Evolutionary conservation across 1,140 invertebrate genomes (phyloP).

Genomic region (Drosophila aff.): DNA sequence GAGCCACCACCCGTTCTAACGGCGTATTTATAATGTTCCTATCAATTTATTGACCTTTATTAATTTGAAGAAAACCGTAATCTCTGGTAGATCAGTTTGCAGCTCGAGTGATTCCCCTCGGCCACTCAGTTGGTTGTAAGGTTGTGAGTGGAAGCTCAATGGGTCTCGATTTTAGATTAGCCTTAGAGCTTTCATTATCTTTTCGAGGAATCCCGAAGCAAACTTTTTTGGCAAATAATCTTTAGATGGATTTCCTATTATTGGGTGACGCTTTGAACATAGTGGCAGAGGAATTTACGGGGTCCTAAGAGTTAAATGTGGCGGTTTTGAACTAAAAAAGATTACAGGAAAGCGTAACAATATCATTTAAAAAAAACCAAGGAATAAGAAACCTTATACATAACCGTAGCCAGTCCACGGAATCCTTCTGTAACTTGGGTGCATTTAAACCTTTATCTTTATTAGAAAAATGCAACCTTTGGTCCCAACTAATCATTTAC

Average conservation of each 20-base stretch:
- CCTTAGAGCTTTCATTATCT: slow-evolving; percentile 16
- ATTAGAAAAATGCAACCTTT: not conserved
- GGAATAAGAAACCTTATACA: too few relatives aligned
- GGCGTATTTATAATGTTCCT: slow-evolving; percentile 22
- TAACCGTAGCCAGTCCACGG: too few relatives aligned
- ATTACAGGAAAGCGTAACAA: not conserved
- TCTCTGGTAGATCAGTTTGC: not conserved
- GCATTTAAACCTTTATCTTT: not conserved
- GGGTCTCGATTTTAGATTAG: slow-evolving; percentile 16
- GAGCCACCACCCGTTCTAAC: slow-evolving; percentile 1
- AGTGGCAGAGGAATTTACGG: not conserved
- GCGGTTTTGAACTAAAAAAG: not conserved
- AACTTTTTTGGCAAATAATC: not conserved
- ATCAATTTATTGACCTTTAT: slow-evolving; percentile 49
- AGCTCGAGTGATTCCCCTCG: slow-evolving; percentile 15
- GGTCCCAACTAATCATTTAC: not conserved
- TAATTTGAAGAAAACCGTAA: slow-evolving; percentile 37
- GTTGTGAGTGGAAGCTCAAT: slow-evolving; percentile 31
- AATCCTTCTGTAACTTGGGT: not conserved
- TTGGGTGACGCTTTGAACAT: slow-evolving; percentile 87
- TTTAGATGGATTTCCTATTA: not conserved
- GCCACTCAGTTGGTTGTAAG: slow-evolving; percentile 4
- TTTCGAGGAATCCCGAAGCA: slow-evolving; percentile 1
- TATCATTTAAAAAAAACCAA: too few relatives aligned
- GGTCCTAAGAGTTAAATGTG: not conserved